Base-by-base conservation (phyloP, 2,113 vertebrate species). In the Chaetura pelagica region DNA sequence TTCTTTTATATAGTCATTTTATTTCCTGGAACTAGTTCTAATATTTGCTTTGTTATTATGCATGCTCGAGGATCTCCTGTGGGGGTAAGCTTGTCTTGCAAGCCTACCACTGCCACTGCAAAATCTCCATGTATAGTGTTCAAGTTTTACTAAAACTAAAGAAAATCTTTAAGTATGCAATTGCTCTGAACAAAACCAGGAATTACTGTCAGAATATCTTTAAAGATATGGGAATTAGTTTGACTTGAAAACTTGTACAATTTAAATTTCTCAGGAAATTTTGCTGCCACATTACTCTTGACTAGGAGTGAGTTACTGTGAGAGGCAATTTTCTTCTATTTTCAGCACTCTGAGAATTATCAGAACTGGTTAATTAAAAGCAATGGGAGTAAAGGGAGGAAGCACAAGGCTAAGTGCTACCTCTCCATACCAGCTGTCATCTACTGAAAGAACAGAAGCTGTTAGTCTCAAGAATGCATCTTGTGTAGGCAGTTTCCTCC, bases 401-500 rank as follows among this genome's bases (percentile, higher is more conserved):
- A 82, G 20, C 22, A 38, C 29, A 77, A 87, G 59, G 29, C 51
- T 66, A 81, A 93, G 15, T 66, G 32, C 4, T 76, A 7, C 46
- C 55, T 84, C 35, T 94, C 30, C 48, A 10, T 34, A 82, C 57
- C 55, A 90, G 64, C n/a, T 93, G 57, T 49, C 26, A 58, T 52
- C 19, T 35, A 34, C 34, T 63, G 27, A 6, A 84, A 81, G 35
- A 92, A 90, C 1, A 40, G 21, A 48, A 82, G 32, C 35, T 66
- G 42, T 85, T 75, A 49, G n/a, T 38, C 23, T 86, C 52, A 94
- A 51, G 48, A 92, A 79, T 67, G 42, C 20, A 71, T 18, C 38
- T 66, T 67, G 30, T 0, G 1, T 71, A 38, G 79, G 57, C 0
- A 0, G 42, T 40, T 95, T 79, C 72, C 63, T 72, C 21, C 59